Percentiles rank a stretch among this genome's conserved stretches.
Conservation (phyloP, 1,140 invertebrate species). For the Sipha flava region DNA sequence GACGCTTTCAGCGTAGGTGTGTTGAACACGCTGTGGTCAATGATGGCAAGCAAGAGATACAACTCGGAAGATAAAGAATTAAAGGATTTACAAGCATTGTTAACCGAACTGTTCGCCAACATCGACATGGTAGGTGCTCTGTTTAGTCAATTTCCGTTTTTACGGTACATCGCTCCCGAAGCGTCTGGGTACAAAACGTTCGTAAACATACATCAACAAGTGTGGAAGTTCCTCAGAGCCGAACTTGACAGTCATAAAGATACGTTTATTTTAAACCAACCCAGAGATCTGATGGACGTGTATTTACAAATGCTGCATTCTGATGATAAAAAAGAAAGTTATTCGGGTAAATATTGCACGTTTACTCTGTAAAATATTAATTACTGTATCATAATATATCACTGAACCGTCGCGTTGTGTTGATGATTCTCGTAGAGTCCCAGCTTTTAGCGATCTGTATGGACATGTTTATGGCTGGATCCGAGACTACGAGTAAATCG, state of each 20-base stretch:
- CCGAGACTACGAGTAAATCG: constrained; percentile 70
- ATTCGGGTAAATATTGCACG: constrained; percentile 42
- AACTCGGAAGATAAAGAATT: constrained; percentile 55
- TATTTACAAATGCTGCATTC: constrained; percentile 61
- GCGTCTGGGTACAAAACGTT: constrained; percentile 67
- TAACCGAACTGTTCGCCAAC: constrained; percentile 59
- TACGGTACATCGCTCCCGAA: constrained; percentile 63
- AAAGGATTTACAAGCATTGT: constrained; percentile 55
- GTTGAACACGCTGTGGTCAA: constrained; percentile 76
- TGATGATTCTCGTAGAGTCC: constrained; percentile 48
- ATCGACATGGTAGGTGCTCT: constrained; percentile 68
- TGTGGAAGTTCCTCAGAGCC: constrained; percentile 61
- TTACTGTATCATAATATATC: not conserved
- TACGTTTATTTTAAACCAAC: constrained; percentile 53
- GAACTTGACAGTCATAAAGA: constrained; percentile 66
- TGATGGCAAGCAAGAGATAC: constrained; percentile 68
- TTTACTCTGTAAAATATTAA: not conserved
- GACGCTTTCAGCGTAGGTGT: constrained; percentile 65
- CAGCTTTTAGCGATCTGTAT: constrained; percentile 66
- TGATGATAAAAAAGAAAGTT: constrained; percentile 42
- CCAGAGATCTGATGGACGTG: constrained; percentile 76
- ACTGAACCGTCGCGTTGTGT: not conserved
- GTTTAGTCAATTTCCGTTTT: constrained; percentile 69
- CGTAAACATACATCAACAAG: constrained; percentile 55
- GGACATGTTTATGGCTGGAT: constrained; percentile 74